Conservation (phyloP, 2,888 invertebrate genomes). For the Cephalotes varians region DNA sequence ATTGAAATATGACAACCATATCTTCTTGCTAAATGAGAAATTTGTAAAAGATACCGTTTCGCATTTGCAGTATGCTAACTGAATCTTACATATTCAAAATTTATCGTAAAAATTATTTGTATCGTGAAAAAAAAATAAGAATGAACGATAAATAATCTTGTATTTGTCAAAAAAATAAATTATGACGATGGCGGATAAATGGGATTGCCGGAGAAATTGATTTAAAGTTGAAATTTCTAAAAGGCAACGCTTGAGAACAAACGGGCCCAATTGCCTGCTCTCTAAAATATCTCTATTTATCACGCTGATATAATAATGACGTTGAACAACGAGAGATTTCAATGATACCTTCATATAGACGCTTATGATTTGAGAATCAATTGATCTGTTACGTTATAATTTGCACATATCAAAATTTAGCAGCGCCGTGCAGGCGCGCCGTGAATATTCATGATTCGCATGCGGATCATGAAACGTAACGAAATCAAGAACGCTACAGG, state of each 20-base stretch:
- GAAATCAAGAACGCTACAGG: slow-evolving; percentile 14
- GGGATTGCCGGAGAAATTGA: no score
- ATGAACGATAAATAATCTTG: neutral
- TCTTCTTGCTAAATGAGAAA: neutral
- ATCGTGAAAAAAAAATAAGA: neutral
- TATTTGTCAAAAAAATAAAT: neutral
- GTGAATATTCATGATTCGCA: slow-evolving; percentile 70
- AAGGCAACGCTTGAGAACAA: neutral
- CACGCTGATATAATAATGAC: neutral
- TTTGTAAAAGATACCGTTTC: no score
- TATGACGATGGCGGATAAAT: neutral
- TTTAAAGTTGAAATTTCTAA: neutral
- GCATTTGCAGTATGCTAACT: neutral
- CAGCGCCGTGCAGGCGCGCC: slow-evolving; percentile 56
- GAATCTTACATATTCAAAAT: neutral
- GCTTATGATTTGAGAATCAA: slow-evolving; percentile 62
- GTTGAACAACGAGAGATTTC: neutral
- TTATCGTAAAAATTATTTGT: no score
- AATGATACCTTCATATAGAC: slow-evolving; percentile 3
- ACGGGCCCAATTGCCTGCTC: neutral
- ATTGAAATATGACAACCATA: slow-evolving; percentile 59
- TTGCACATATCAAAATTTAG: slow-evolving; percentile 64
- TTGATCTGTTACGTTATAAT: slow-evolving; percentile 65
- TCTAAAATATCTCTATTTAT: neutral
- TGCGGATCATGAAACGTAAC: slow-evolving; percentile 70